Conservation (phyloP, 2,797 vertebrate species). For the Pteropus rufus region DNA sequence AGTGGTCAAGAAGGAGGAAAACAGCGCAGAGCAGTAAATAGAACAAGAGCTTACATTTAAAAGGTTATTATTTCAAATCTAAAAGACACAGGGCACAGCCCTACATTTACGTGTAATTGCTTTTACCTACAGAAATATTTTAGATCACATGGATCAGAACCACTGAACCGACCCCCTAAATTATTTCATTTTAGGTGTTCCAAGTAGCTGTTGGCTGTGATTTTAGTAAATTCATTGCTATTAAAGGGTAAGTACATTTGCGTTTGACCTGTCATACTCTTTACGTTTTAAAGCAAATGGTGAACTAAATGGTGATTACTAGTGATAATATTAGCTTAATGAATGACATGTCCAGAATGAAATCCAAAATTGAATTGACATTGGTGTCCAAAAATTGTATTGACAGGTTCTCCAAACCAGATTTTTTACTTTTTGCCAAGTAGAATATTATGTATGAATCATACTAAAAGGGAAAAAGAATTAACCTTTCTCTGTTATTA, state of each 20-base stretch:
- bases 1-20: background rate
- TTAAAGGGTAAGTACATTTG: conserved; percentile 68
- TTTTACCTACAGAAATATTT: background rate
- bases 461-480: background rate
- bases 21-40: background rate
- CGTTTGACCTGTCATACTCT: background rate
- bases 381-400: background rate
- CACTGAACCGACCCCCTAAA: background rate
- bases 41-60: background rate
- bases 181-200: conserved; percentile 58
- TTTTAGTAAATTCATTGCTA: background rate
- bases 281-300: background rate
- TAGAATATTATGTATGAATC: background rate
- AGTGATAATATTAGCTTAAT: background rate
- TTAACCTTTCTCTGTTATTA: background rate
- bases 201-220: conserved; percentile 66
- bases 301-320: background rate
- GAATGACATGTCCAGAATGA: background rate
- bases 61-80: background rate
- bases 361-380: background rate
- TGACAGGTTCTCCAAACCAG: background rate
- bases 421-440: background rate
- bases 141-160: background rate
- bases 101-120: background rate
- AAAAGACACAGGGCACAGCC: background rate